Evolutionary conservation across 2,797 vertebrate genomes (phyloP).

Genomic region (Spinus pinus): DNA sequence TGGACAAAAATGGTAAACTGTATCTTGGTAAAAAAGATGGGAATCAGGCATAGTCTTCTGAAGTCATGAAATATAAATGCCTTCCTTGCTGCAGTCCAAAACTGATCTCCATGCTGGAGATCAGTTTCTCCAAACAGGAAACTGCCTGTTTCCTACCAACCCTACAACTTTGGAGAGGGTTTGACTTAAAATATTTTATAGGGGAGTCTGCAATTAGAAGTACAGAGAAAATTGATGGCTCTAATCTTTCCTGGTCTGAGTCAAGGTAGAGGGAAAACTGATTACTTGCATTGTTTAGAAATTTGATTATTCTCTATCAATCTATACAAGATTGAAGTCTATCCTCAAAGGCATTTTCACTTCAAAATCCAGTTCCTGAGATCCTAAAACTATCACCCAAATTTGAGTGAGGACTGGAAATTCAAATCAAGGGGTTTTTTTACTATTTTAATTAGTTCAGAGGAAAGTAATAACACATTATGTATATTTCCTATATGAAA

Average conservation of each 20-base stretch:
- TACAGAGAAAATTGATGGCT: background rate
- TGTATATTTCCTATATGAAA: background rate
- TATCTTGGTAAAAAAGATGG: background rate
- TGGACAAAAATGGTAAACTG: background rate
- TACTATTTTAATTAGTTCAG: background rate
- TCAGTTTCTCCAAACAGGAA: too few relatives aligned
- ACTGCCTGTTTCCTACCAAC: background rate
- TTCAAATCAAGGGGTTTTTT: background rate
- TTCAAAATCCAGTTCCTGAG: background rate
- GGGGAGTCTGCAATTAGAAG: background rate
- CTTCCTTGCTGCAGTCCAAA: background rate
- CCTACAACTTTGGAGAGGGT: rapidly evolving
- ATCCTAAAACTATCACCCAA: background rate
- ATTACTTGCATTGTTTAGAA: background rate
- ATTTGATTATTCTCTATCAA: background rate
- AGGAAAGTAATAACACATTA: background rate
- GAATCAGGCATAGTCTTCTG: background rate
- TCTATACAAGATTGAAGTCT: background rate
- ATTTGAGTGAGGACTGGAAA: background rate
- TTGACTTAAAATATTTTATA: background rate
- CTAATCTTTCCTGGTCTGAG: background rate
- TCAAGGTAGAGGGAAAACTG: background rate
- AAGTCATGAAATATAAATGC: background rate
- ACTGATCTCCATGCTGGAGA: rapidly evolving
- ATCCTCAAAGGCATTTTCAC: background rate